Base-by-base conservation (phyloP, 2,888 invertebrate genomes). In the Pelosia muscerda region DNA sequence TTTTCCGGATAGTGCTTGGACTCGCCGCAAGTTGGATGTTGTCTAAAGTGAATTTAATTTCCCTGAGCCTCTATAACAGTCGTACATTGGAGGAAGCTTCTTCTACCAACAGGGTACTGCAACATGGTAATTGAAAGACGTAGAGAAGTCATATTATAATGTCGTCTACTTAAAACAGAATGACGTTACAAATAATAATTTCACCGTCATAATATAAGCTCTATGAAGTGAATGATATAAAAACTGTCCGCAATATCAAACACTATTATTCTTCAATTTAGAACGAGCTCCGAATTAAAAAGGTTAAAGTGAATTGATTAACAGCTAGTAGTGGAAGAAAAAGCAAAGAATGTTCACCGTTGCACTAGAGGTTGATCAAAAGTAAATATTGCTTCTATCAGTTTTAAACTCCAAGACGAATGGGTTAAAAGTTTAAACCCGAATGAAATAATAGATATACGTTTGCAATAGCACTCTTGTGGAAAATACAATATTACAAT, bases 221-320 rank as follows among this genome's bases (percentile, higher is more conserved):
- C n/a, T n/a, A n/a, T n/a, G n/a, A n/a, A n/a, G 34, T 9, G 8
- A 23, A 59, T 31, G 59, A 23, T 15, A 59, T 23, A 10, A 42
- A 42, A 19, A 42, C 13, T 1, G 19, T 19, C 19, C 15, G 42
- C 19, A n/a, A 34, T 59, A 19, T 31, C 25, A 1, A 31, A 31
- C 34, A 63, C n/a, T 79, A 68, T 77, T 77, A 69, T 23, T 71
- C 13, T 79, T 79, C 57, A 57, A 74, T 77, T 67, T 28, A 57
- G 56, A 53, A 11, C n/a, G 10, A 22, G 15, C 3, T 26, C 22
- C n/a, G 28, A 31, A 42, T 49, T 49, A 28, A 19, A 10, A 54
- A 63, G 62, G 58, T 25, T 38, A 34, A 28, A 60, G 0, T 0
- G 25, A 53, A 66, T 77, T 71, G 71, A 77, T 77, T 66, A 69